Base-by-base conservation (phyloP, 2,888 invertebrate species). In the Apomyelois bistriatella region DNA sequence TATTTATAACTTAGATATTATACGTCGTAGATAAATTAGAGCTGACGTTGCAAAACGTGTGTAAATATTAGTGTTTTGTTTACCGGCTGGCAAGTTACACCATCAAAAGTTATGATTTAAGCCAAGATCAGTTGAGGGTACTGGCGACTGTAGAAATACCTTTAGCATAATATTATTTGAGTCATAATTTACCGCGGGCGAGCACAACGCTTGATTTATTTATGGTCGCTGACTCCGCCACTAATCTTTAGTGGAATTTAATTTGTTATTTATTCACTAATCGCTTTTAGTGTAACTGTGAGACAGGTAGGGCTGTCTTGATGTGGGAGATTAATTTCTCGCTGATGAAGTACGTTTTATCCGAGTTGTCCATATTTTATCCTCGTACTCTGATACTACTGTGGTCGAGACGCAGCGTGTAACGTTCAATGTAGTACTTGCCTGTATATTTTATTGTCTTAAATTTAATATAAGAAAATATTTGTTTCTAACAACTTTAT, bases 181-280 rank as follows among this genome's bases (percentile, higher is more conserved):
- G 76, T 79, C 83, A 85, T 87, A 87, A 83, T 84, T 85, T 82
- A 86, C 78, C 71, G 72, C 63, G 72, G 70, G 69, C 68, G 69
- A 72, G 78, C 78, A 74, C 68, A 70, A 66, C 65, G 59, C 74
- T 78, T 90, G 90, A 90, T 89, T 89, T 89, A 88, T 90, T 84
- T 87, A 85, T 76, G 82, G 80, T 70, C 76, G 72, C 78, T 78
- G 80, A 81, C 74, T 79, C 66, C 70, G 64, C 78, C 79, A 81
- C 82, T 85, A 85, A 87, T 85, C 85, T 85, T 83, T 80, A 82
- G 68, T 79, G 82, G 82, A 83, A 83, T 86, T 86, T 86, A 86
- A 86, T 85, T 85, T 79, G 82, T 80, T 84, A 83, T 84, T 85
- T 86, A 83, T 83, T 85, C 82, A 83, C 79, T 82, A 81, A 82